phyloP scores from a whole-genome alignment of 2,888 invertebrate genomes.

The Hylaea fasciaria region DNA sequence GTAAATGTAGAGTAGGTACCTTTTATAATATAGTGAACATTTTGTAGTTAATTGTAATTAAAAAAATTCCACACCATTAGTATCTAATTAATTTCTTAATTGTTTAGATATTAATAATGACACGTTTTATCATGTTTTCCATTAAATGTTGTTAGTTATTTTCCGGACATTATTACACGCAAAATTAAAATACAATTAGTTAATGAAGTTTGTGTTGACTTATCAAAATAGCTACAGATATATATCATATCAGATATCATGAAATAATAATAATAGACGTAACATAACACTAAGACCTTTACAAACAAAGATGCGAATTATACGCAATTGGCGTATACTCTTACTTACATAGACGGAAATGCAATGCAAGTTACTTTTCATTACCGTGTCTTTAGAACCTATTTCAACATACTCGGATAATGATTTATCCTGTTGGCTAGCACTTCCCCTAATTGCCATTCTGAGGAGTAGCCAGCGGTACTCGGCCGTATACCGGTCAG shows the following conservation, averaged over 20 bases:
- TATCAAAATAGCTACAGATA: not conserved
- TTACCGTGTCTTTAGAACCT: too few species aligned
- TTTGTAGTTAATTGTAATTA: not conserved
- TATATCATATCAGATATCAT: too few species aligned
- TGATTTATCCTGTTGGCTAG: too few species aligned
- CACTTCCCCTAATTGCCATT: too few species aligned
- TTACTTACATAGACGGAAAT: too few species aligned
- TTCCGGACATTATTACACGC: not conserved
- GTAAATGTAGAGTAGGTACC: not conserved
- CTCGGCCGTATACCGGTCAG: too few species aligned
- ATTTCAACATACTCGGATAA: too few species aligned
- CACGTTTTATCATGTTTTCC: too few species aligned
- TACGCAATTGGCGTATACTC: not conserved
- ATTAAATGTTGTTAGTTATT: too few species aligned
- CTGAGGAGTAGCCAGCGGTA: too few species aligned
- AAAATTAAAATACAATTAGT: not conserved
- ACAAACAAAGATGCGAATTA: not conserved
- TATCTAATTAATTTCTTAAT: not conserved
- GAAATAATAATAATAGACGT: not conserved
- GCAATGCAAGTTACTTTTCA: not conserved
- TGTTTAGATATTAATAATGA: too few species aligned
- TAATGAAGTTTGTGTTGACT: not conserved
- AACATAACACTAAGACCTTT: not conserved
- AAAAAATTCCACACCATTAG: not conserved
- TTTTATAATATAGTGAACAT: not conserved